Evolutionary conservation across 2,888 invertebrate genomes (phyloP).

Genomic region (Drosophila cyrtoloma): DNA sequence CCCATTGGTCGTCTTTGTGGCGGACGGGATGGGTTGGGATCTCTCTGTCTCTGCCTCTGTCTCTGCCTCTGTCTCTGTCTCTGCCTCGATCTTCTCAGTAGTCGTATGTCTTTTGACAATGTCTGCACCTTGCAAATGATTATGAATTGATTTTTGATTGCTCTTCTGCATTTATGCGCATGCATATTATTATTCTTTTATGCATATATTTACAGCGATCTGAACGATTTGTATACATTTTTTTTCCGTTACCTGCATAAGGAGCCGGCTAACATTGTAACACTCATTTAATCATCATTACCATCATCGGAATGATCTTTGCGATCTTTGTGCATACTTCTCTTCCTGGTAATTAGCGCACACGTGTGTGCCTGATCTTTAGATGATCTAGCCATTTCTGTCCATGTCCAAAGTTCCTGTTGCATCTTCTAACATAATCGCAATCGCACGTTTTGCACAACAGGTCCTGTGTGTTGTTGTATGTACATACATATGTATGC

Average conservation of each 20-base stretch:
- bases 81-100: not conserved
- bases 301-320: slow-evolving; percentile 15
- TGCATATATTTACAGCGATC: slow-evolving; percentile 30
- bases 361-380: slow-evolving; percentile 43
- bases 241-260: slow-evolving; percentile 54
- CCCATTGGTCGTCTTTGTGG: slow-evolving; percentile 6
- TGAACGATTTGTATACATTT: slow-evolving; percentile 1
- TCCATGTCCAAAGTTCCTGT: slow-evolving; percentile 13
- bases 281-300: slow-evolving; percentile 12
- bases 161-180: slow-evolving; percentile 42
- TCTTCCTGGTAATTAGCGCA: slow-evolving; percentile 68
- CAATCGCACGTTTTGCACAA: slow-evolving; percentile 36
- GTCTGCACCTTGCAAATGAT: slow-evolving; percentile 83
- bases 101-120: slow-evolving; percentile 28
- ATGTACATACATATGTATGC: not conserved
- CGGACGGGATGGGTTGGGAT: not conserved
- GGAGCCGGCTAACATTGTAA: not conserved
- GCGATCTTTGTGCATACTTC: slow-evolving; percentile 20
- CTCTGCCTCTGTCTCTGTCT: not conserved
- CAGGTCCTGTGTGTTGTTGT: slow-evolving; percentile 34
- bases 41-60: not conserved
- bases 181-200: slow-evolving; percentile 49
- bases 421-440: slow-evolving; percentile 24
- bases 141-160: slow-evolving; percentile 85
- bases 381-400: slow-evolving; percentile 39